phyloP scores from a whole-genome alignment of 2,888 invertebrate genomes.

The Drosophila paucipuncta region DNA sequence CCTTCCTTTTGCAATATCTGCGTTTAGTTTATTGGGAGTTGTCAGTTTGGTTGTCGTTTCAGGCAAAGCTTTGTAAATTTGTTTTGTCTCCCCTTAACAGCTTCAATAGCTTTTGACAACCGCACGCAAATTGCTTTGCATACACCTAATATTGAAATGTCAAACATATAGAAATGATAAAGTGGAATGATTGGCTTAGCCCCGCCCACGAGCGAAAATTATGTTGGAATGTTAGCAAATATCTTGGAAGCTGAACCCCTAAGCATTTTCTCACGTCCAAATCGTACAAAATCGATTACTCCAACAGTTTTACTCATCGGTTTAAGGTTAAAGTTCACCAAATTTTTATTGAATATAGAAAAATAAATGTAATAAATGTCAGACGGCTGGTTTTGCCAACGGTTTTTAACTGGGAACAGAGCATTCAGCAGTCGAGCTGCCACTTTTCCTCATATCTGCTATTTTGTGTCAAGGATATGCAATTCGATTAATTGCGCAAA shows the following conservation, averaged over 20 bases:
- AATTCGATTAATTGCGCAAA: constrained; percentile 1
- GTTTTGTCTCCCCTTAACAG: not conserved
- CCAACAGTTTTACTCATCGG: not conserved
- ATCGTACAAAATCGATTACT: not conserved
- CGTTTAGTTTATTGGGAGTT: not conserved
- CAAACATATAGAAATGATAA: not conserved
- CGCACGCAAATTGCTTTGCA: not conserved
- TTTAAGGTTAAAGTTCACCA: not conserved
- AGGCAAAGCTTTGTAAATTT: not conserved
- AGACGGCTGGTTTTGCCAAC: not conserved
- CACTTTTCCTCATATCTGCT: not conserved
- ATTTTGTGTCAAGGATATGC: constrained; percentile 11
- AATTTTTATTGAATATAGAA: not conserved
- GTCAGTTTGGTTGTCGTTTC: constrained; percentile 3
- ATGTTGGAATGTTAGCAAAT: not conserved
- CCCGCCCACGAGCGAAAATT: not conserved
- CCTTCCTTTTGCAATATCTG: constrained; percentile 1
- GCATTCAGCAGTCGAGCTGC: not conserved
- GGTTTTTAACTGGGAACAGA: not conserved
- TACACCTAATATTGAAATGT: constrained; percentile 1
- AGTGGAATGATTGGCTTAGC: not conserved
- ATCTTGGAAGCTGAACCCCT: not conserved
- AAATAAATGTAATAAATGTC: not conserved
- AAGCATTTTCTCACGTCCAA: not conserved
- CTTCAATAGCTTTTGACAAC: not conserved